These are phyloP conservation scores for Hippoglossus hippoglossus DNA, from an alignment of 2,797 vertebrate species.

Conservation along the genomic window DNA sequence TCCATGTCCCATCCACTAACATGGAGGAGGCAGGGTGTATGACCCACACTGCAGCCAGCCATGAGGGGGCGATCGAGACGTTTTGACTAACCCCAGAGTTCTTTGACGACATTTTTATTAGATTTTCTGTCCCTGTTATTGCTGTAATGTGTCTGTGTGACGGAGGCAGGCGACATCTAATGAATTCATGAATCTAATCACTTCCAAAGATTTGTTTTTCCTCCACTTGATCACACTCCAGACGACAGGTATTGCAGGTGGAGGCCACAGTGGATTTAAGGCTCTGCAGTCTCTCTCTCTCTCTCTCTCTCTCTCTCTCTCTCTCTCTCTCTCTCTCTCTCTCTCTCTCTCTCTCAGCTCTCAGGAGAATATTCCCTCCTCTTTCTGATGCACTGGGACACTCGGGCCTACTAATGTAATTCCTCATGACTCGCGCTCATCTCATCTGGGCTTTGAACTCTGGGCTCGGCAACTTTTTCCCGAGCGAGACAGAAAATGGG, in stretches of 20 bases:
- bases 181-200: not conserved
- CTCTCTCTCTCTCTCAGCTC: constrained; percentile 16
- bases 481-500: constrained; percentile 73
- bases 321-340: too few relatives aligned
- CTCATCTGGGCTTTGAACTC: constrained; percentile 83
- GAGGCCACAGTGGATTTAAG: constrained; percentile 3
- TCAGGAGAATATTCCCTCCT: constrained; percentile 60
- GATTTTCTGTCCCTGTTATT: constrained; percentile 9
- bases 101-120: not conserved
- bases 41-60: too few relatives aligned
- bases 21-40: too few relatives aligned
- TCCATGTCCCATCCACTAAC: too few relatives aligned
- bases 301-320: not conserved
- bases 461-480: constrained; percentile 62
- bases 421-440: constrained; percentile 73
- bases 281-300: not conserved
- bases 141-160: not conserved
- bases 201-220: constrained; percentile 4
- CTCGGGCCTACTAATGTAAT: constrained; percentile 72
- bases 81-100: too few relatives aligned
- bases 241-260: constrained; percentile 15
- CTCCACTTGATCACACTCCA: constrained; percentile 1
- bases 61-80: too few relatives aligned
- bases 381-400: constrained; percentile 67
- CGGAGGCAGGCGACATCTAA: not conserved